Conservation (phyloP, 2,888 invertebrate species). For the Spodoptera littoralis region DNA sequence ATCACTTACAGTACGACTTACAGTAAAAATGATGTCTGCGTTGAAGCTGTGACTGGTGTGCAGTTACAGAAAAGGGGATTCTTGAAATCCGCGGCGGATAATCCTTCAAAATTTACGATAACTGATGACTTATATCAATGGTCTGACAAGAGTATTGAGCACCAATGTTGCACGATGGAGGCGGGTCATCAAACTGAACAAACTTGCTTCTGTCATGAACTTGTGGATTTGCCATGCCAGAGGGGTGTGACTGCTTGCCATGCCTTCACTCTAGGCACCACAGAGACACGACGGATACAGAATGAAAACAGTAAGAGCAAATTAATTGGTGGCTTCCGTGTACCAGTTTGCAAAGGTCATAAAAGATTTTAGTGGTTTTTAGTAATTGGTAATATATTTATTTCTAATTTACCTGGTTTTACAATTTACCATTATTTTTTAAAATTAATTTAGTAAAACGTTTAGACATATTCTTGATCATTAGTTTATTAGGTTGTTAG, state of each 20-base stretch:
- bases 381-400: neutral
- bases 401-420: neutral
- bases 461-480: no score
- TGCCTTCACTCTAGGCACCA: constrained; percentile 35
- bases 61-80: neutral
- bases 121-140: neutral
- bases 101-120: neutral
- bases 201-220: neutral
- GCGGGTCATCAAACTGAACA: neutral
- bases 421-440: neutral
- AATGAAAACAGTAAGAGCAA: constrained; percentile 29
- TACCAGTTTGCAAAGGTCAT: constrained; percentile 39
- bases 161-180: neutral
- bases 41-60: neutral
- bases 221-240: constrained; percentile 1
- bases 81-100: neutral
- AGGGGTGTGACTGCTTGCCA: constrained; percentile 19
- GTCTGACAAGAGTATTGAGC: constrained; percentile 2
- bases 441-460: neutral
- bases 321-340: constrained; percentile 49
- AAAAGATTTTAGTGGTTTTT: constrained; percentile 25
- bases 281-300: constrained; percentile 25
- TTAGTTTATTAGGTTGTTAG: no score
- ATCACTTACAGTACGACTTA: neutral
- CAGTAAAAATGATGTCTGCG: neutral